These are phyloP conservation scores for Heloderma charlesbogerti DNA, from an alignment of 2,113 vertebrate species.

Conservation along the genomic window DNA sequence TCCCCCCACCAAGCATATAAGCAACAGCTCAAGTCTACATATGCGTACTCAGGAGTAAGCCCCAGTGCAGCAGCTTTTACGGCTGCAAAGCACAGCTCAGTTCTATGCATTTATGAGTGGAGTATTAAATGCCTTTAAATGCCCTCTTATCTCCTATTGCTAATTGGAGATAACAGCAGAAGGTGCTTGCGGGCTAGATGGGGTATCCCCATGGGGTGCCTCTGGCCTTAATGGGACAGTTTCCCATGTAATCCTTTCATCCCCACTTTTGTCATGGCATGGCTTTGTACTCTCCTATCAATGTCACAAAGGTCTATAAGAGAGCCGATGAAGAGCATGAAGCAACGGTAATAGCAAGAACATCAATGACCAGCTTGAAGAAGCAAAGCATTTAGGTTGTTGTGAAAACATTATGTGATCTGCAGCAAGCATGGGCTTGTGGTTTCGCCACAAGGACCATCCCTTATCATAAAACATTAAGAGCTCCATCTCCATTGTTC, in stretches of 20 bases:
- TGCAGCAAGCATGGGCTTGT: not conserved
- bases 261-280: not conserved
- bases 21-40: no score
- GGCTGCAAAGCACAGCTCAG: no score
- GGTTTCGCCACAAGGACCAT: not conserved
- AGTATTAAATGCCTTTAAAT: no score
- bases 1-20: no score
- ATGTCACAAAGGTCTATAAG: not conserved
- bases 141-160: no score
- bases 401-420: not conserved
- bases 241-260: not conserved
- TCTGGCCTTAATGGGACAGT: no score
- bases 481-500: slow-evolving; percentile 16
- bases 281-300: not conserved
- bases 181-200: no score
- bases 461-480: not conserved
- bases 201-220: no score
- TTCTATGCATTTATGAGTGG: no score
- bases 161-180: no score
- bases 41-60: no score
- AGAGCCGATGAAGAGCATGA: not conserved
- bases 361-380: accelerated
- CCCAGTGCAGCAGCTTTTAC: no score
- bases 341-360: not conserved
- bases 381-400: not conserved